Conservation (phyloP, 2,888 invertebrate species). For the Drosophila multiciliata region DNA sequence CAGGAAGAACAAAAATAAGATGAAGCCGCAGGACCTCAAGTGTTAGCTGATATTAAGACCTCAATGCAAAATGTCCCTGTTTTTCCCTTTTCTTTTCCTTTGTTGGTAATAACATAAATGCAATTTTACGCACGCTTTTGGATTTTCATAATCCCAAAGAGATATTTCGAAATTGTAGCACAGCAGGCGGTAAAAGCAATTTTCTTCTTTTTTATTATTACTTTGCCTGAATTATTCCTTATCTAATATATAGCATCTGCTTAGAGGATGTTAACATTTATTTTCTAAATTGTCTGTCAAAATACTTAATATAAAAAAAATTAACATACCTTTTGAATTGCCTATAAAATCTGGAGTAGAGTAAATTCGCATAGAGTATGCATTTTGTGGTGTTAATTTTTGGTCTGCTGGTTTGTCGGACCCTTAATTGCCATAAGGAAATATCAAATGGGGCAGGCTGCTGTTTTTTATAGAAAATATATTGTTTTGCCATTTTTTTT, state of each 20-base stretch:
- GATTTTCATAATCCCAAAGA: conserved; percentile 23
- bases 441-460: conserved; percentile 27
- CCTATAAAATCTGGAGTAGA: background rate
- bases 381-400: background rate
- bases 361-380: conserved; percentile 3
- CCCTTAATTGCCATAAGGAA: conserved; percentile 22
- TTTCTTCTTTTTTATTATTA: background rate
- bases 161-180: conserved; percentile 1
- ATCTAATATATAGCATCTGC: background rate
- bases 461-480: conserved; percentile 9
- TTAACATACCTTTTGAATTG: background rate
- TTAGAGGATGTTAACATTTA: background rate
- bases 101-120: conserved; percentile 63
- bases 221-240: background rate
- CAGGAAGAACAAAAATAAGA: conserved; percentile 28
- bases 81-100: conserved; percentile 25
- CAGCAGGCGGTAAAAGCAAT: background rate
- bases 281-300: background rate
- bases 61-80: conserved; percentile 56
- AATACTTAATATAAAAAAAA: background rate
- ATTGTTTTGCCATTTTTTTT: conserved; percentile 3
- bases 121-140: conserved; percentile 72
- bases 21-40: conserved; percentile 17
- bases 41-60: conserved; percentile 61
- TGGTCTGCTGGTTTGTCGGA: background rate